Base-by-base conservation (phyloP, 2,113 vertebrate genomes). In the Equus quagga region DNA sequence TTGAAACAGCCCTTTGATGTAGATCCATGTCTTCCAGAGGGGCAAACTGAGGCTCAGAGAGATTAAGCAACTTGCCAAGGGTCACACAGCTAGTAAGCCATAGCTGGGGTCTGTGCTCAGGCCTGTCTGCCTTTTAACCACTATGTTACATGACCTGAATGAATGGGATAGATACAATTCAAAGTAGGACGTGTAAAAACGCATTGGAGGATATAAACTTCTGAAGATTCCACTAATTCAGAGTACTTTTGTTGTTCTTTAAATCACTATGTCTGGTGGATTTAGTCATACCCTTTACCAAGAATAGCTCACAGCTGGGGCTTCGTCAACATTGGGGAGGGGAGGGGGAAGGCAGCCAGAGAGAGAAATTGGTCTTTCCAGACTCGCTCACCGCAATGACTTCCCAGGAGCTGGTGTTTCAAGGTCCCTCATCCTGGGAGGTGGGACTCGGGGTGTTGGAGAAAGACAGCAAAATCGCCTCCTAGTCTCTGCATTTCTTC, bases 81-180 rank as follows among this genome's bases (percentile, higher is more conserved):
- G 62, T 36, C 67, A 62, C 79, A 60, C 7, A 93, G 60, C 60
- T 67, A 24, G 64, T 82, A 67, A 56, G 65, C 33, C 8, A 4
- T 24, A 80, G 58, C 82, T 41, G 44, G 36, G 70, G 44, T 86
- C n/a, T 28, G 24, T 60, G 36, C 31, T 49, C 26, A 36, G 73
- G 46, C 44, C 70, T 91, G 87, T 92, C 49, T 89, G 28, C 31
- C 75, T 90, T 89, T 94, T 72, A 94, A 36, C 41, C 8, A 17
- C 12, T 31, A 9, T 73, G 31, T 24, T 70, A 19, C 18, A 19
- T 46, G 72, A 31, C 44, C 58, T 31, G 41, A 49, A 11, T 70
- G 31, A 58, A n/a, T 36, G 5, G 70, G 36, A 6, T 56, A 49
- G 24, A 28, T 46, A 33, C 14, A 56, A 2, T 23, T 72, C 65